These are phyloP conservation scores for Malurus melanocephalus DNA, from an alignment of 2,113 vertebrate species.

Conservation along the genomic window DNA sequence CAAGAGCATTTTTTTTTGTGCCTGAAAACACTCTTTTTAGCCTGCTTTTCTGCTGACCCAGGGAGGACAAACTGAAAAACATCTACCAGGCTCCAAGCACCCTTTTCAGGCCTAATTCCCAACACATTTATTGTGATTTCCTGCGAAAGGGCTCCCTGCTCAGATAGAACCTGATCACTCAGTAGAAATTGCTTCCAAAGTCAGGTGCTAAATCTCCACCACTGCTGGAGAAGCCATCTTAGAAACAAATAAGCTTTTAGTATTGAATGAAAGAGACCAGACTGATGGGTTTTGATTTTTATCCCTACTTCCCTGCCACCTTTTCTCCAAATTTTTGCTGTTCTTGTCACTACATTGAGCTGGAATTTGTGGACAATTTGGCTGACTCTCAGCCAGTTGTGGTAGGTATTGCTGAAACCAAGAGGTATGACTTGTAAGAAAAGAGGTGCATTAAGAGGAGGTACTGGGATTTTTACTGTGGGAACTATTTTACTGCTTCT, in stretches of 20 bases:
- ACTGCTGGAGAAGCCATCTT: neutral
- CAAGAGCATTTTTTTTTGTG: neutral
- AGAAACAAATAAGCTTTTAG: neutral
- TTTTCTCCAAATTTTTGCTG: neutral
- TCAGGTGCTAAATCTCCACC: neutral
- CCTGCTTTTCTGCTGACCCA: neutral
- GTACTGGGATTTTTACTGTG: neutral
- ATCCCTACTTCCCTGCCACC: neutral
- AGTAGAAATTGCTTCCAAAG: neutral
- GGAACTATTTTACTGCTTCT: neutral
- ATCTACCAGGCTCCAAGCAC: neutral
- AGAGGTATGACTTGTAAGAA: neutral
- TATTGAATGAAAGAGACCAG: neutral
- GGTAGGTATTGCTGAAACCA: neutral
- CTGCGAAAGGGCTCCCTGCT: neutral
- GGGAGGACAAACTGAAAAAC: neutral
- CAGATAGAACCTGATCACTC: neutral
- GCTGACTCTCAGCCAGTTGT: neutral
- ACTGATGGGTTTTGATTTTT: neutral
- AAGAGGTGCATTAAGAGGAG: neutral
- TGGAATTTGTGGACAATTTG: neutral
- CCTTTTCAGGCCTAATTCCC: neutral
- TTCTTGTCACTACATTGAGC: rapidly evolving
- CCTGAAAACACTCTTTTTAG: neutral
- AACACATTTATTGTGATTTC: neutral